Percentiles rank a stretch among this genome's conserved stretches.
Conservation (phyloP, 2,113 vertebrate species). For the Dicrurus megarhynchus region DNA sequence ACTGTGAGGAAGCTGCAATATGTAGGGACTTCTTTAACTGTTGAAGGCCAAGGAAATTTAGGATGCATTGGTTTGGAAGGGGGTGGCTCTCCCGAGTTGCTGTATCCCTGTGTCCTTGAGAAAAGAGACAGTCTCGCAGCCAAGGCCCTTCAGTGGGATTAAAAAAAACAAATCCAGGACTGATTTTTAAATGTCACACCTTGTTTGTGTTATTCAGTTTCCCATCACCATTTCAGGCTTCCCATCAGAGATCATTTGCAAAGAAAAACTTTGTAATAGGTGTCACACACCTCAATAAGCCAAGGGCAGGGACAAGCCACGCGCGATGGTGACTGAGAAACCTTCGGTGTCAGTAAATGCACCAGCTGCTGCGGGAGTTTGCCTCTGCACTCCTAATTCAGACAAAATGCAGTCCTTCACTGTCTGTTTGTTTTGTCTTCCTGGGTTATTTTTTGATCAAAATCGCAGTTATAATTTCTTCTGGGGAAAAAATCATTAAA, state of each 20-base stretch:
- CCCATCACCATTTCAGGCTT: background rate
- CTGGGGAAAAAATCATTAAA: background rate
- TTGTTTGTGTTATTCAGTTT: background rate
- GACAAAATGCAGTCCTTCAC: background rate
- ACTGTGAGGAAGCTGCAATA: background rate
- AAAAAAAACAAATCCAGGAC: background rate
- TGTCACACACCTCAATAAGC: background rate
- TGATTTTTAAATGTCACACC: background rate
- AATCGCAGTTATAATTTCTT: background rate
- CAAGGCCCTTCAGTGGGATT: background rate
- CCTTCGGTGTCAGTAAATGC: background rate
- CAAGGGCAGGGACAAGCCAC: background rate
- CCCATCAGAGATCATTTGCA: background rate
- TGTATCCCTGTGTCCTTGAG: background rate
- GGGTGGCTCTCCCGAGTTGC: background rate
- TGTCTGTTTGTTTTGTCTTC: background rate
- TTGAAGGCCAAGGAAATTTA: background rate
- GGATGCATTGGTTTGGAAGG: background rate
- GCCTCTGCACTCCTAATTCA: background rate
- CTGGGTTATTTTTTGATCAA: background rate
- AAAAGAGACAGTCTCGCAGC: background rate
- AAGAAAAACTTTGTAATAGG: background rate
- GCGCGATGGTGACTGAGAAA: background rate
- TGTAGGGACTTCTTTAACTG: background rate
- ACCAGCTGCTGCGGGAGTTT: background rate